Conservation (phyloP, 2,113 vertebrate species). For the Redunca redunca region DNA sequence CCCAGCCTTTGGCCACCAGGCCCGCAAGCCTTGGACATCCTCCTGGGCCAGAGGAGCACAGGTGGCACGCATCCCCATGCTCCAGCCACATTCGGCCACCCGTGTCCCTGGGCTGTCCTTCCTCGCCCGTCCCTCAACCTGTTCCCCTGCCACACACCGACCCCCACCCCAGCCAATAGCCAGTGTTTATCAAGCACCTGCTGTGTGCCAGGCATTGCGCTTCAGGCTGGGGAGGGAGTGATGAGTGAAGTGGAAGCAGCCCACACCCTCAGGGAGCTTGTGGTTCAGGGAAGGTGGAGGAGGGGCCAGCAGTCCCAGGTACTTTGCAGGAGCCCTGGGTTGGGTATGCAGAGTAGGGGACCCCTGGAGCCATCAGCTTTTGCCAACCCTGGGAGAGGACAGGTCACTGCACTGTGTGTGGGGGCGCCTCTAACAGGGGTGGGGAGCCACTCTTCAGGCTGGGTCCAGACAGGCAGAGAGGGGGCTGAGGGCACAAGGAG, state of each 20-base stretch:
- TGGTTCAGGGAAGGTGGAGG: background rate
- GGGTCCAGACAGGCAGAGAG: background rate
- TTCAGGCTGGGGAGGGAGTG: background rate
- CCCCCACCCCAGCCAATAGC: background rate
- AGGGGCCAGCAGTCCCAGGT: background rate
- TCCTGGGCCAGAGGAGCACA: background rate
- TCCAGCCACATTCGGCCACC: background rate
- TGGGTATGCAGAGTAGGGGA: too few relatives aligned
- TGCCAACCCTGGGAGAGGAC: background rate
- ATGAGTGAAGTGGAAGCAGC: background rate
- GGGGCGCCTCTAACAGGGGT: too few relatives aligned
- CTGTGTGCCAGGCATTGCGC: background rate
- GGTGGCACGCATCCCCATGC: background rate
- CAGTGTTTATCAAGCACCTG: background rate
- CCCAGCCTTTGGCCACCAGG: background rate
- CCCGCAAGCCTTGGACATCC: background rate
- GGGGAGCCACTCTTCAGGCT: rapidly evolving
- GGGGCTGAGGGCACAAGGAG: background rate
- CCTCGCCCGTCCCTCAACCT: background rate
- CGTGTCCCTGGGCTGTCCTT: background rate
- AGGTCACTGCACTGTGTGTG: too few relatives aligned
- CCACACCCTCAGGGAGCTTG: background rate
- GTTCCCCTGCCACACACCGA: background rate
- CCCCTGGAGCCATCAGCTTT: too few relatives aligned
- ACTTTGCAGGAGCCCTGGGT: background rate